Percentiles rank a stretch among this genome's conserved stretches.
phyloP scores from a whole-genome alignment of 2,113 vertebrate genomes.

The Vimba vimba region DNA sequence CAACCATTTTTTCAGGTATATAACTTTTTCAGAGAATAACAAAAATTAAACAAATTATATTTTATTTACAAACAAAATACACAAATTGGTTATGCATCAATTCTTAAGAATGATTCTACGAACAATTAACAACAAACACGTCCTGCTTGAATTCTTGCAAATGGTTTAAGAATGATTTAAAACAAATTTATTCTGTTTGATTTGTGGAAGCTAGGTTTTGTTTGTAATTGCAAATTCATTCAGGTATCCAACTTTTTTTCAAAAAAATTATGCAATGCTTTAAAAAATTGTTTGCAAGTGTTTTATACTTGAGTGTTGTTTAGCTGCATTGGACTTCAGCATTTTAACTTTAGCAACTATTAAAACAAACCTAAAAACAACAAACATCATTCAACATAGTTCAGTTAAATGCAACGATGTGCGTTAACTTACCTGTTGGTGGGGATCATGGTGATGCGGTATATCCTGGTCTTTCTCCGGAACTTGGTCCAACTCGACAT shows the following conservation, averaged over 20 bases:
- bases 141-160: neutral
- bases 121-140: neutral
- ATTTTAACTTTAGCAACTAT: neutral
- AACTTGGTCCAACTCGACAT: slow-evolving; percentile 84
- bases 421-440: slow-evolving; percentile 50
- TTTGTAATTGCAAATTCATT: neutral
- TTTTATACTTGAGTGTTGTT: neutral
- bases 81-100: neutral
- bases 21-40: too few species aligned
- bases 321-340: neutral
- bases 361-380: neutral
- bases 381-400: neutral
- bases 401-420: neutral
- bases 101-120: neutral
- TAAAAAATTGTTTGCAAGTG: neutral
- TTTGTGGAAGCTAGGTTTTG: neutral
- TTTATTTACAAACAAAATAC: neutral
- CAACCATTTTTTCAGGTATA: too few species aligned
- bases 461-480: slow-evolving; percentile 69
- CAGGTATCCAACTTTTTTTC: neutral
- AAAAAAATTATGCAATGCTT: neutral
- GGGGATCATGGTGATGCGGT: slow-evolving; percentile 65
- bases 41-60: too few species aligned
- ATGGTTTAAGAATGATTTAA: neutral
- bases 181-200: neutral